Conservation (phyloP, 2,113 vertebrate species). For the Pedionomus torquatus region DNA sequence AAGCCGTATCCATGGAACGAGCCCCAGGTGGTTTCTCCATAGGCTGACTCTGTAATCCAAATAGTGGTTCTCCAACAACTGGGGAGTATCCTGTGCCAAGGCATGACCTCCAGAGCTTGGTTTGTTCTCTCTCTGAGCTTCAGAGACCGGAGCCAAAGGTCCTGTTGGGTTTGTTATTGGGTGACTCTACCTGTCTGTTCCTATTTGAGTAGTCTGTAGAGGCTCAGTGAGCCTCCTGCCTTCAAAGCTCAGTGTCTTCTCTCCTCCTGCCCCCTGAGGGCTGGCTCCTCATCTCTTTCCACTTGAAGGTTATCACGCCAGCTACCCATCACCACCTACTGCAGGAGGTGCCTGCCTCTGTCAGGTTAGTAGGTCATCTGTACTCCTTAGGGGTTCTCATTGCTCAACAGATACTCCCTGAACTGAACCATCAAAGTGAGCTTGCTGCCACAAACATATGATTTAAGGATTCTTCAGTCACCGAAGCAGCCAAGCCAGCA, state of each 20-base stretch:
- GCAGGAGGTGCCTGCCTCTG: neutral
- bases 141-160: neutral
- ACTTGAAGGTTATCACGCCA: neutral
- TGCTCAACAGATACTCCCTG: neutral
- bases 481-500: accelerated
- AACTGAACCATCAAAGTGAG: neutral
- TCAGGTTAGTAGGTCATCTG: too few species aligned
- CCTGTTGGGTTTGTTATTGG: neutral
- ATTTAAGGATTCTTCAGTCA: neutral
- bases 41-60: neutral
- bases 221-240: neutral
- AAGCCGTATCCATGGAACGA: neutral
- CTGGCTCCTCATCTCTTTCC: neutral
- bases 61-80: neutral
- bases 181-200: neutral
- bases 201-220: neutral
- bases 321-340: neutral
- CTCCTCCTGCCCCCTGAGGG: neutral
- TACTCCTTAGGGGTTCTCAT: neutral
- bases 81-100: neutral
- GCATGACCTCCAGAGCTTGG: accelerated
- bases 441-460: accelerated
- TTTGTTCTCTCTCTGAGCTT: neutral
- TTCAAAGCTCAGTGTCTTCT: neutral
- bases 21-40: neutral